Conservation (phyloP, 2,113 vertebrate genomes). For the Burhinus oedicnemus region DNA sequence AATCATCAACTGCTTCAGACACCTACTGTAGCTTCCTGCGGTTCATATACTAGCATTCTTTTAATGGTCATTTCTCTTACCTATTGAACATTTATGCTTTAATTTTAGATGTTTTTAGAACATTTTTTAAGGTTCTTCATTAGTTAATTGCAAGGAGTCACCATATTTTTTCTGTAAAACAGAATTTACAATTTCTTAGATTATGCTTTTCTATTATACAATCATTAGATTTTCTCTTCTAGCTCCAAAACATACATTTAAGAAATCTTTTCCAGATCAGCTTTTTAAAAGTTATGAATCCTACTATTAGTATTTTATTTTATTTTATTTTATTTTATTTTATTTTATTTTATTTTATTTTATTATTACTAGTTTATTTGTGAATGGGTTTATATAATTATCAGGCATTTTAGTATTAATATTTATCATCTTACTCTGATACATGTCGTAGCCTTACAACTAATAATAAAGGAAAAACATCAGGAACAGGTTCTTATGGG, state of each 20-base stretch:
- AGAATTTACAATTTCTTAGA: not conserved
- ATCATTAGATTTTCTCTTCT: not conserved
- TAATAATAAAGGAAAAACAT: not conserved
- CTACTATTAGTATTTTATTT: not conserved
- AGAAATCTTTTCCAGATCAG: not conserved
- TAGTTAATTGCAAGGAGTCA: not conserved
- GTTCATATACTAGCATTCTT: not conserved
- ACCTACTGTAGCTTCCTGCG: slow-evolving; percentile 33
- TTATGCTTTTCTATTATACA: not conserved
- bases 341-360: not conserved
- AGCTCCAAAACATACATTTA: not conserved
- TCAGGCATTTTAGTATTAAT: not conserved
- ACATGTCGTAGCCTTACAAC: fast-evolving
- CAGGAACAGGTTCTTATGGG: not conserved
- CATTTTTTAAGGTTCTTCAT: not conserved
- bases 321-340: not conserved
- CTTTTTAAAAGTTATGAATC: not conserved
- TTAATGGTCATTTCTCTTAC: not conserved
- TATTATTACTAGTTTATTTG: not conserved
- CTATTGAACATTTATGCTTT: not conserved
- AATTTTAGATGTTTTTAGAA: not conserved
- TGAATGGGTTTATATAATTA: not conserved
- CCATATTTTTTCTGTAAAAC: not conserved
- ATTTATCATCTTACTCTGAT: not conserved
- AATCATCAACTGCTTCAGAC: slow-evolving; percentile 39